Percentiles rank a stretch among this genome's conserved stretches.
Evolutionary conservation across 1,140 invertebrate species (phyloP).

Genomic region (Orussus abietinus): DNA sequence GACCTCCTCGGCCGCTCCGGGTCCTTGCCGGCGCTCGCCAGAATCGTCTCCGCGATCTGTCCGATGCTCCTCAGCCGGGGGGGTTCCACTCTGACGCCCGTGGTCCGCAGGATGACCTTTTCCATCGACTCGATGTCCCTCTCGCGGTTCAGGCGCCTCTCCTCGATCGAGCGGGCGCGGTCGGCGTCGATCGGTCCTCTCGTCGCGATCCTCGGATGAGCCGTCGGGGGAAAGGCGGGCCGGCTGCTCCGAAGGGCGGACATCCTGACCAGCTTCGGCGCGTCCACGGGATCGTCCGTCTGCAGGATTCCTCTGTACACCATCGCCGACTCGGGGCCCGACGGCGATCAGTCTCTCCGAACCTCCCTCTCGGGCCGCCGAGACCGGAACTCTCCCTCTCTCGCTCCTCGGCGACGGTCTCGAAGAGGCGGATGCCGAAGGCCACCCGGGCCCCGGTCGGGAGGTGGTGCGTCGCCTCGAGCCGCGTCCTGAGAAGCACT

Average conservation of each 20-base stretch:
- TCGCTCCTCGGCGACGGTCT: no score
- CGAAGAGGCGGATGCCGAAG: no score
- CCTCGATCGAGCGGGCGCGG: conserved; percentile 31
- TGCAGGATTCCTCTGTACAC: conserved; percentile 38
- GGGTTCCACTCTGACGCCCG: conserved; percentile 31
- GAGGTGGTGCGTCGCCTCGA: no score
- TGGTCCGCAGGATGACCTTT: conserved; percentile 31
- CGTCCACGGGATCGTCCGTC: conserved; percentile 35
- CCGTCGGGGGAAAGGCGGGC: not conserved
- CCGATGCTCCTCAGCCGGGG: conserved; percentile 42
- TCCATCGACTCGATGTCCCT: conserved; percentile 35
- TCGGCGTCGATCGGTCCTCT: conserved; percentile 29
- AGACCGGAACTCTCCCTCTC: no score
- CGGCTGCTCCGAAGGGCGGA: conserved; percentile 30
- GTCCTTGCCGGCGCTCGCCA: no score
- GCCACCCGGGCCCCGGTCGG: no score
- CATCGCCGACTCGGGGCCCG: conserved; percentile 19
- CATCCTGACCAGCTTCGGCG: conserved; percentile 32
- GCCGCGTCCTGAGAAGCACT: no score
- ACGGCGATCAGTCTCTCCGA: no score
- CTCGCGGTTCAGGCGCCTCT: conserved; percentile 31
- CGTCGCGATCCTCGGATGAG: not conserved
- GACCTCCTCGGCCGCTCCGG: not conserved
- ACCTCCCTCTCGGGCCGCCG: no score
- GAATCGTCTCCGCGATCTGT: conserved; percentile 40